phyloP scores from a whole-genome alignment of 2,888 invertebrate species.

The Leptopilina syphax region DNA sequence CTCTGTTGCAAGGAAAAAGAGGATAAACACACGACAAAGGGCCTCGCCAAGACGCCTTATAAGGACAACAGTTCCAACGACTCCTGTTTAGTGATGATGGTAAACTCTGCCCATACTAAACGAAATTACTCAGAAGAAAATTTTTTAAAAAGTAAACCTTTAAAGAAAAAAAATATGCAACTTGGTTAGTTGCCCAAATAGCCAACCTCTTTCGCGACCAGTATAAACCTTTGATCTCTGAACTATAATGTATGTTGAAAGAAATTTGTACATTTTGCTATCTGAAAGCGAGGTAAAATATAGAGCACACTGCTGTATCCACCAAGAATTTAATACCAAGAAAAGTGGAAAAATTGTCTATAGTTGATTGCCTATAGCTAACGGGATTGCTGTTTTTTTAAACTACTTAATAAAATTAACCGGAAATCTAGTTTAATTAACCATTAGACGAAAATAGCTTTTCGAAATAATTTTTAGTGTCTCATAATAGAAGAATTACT shows the following conservation, averaged over 20 bases:
- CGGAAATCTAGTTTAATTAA: neutral
- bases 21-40: constrained; percentile 66
- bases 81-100: constrained; percentile 47
- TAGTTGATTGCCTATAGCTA: neutral
- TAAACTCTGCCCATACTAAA: neutral
- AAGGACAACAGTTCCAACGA: constrained; percentile 65
- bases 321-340: neutral
- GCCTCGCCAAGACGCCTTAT: constrained; percentile 70
- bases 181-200: constrained; percentile 36
- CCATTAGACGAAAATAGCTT: neutral
- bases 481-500: too few species aligned
- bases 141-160: too few species aligned
- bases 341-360: neutral
- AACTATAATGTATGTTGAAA: neutral
- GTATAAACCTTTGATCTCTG: constrained; percentile 43
- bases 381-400: neutral
- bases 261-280: constrained; percentile 24
- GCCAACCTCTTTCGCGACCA: constrained; percentile 49
- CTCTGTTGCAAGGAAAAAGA: constrained; percentile 58
- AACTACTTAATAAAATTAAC: neutral
- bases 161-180: neutral
- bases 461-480: neutral
- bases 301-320: neutral
- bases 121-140: neutral
- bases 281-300: constrained; percentile 8